These are phyloP conservation scores for Deladenus siricidicola DNA, from an alignment of 2,888 invertebrate genomes.

Conservation along the genomic window DNA sequence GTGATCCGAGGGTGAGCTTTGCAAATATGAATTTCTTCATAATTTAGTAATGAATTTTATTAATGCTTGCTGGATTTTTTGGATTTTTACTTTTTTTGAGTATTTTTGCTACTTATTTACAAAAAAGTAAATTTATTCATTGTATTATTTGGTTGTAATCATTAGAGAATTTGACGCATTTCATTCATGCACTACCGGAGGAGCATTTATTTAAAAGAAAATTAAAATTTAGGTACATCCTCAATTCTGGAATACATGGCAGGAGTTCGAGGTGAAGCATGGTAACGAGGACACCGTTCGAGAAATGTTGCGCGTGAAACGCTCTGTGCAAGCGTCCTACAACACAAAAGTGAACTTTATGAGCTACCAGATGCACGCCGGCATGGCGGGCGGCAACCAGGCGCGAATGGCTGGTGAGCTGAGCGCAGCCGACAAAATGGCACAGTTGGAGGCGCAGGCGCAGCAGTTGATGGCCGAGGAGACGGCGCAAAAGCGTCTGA, in stretches of 20 bases:
- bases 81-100: no score
- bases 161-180: no score
- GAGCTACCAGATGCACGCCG: slow-evolving; percentile 79
- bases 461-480: slow-evolving; percentile 34
- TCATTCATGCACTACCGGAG: no score
- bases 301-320: slow-evolving; percentile 70
- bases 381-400: slow-evolving; percentile 25
- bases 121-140: no score
- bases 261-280: slow-evolving; percentile 95
- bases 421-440: slow-evolving; percentile 77
- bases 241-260: slow-evolving; percentile 97
- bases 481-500: slow-evolving; percentile 13
- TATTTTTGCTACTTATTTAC: no score
- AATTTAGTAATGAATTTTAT: no score
- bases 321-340: slow-evolving; percentile 67
- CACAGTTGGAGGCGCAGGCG: slow-evolving; percentile 75
- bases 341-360: slow-evolving; percentile 98
- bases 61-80: no score
- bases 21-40: no score
- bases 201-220: not conserved
- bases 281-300: slow-evolving; percentile 99
- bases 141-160: no score
- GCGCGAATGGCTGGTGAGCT: slow-evolving; percentile 62
- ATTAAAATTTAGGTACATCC: slow-evolving; percentile 65
- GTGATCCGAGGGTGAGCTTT: slow-evolving; percentile 97